phyloP scores from a whole-genome alignment of 2,797 vertebrate genomes.

The Ctenosaura bakeri region DNA sequence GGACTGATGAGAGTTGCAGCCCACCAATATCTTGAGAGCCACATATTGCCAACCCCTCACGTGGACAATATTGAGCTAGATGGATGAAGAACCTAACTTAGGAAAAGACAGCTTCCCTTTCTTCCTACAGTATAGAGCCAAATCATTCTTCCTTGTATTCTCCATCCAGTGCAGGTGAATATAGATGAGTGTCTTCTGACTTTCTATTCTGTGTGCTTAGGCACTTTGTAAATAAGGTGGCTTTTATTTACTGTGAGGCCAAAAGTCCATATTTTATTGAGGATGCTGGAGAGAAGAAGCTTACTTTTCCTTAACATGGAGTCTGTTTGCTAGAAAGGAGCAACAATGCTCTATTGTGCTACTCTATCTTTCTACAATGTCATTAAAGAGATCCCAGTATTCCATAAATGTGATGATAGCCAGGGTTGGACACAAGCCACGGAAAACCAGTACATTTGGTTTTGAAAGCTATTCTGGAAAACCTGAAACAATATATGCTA shows the following conservation, averaged over 20 bases:
- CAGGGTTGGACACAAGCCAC: neutral
- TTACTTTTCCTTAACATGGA: neutral
- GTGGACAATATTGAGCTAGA: neutral
- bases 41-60: neutral
- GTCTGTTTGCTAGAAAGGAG: neutral
- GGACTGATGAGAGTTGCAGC: neutral
- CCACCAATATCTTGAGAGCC: neutral
- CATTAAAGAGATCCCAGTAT: neutral
- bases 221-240: too few relatives aligned
- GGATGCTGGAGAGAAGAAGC: neutral
- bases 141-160: neutral
- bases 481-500: conserved; percentile 16
- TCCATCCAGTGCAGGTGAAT: neutral
- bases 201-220: neutral
- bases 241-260: neutral
- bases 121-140: too few relatives aligned
- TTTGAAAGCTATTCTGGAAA: too few relatives aligned
- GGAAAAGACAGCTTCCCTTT: neutral
- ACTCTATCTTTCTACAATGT: neutral
- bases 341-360: neutral
- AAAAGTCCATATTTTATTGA: neutral
- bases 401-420: neutral
- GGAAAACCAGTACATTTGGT: conserved; percentile 28
- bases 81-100: neutral
- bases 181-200: neutral